Base-by-base conservation (phyloP, 2,113 vertebrate species). In the Riparia riparia region DNA sequence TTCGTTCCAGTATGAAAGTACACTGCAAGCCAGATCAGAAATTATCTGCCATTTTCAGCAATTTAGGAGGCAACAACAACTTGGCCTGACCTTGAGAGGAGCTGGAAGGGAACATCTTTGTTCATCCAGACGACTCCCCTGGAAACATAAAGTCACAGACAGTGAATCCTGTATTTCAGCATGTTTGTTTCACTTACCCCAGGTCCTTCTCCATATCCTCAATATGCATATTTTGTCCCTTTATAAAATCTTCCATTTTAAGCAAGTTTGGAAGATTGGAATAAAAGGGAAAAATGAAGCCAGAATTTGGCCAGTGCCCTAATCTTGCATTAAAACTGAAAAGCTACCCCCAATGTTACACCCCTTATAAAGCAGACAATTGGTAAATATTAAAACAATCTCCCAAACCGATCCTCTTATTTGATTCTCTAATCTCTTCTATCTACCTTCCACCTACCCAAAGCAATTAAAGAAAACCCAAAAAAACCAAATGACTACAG, bases 91-190 rank as follows among this genome's bases (percentile, higher is more conserved):
- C 98, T 98, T 99, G 63, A 98, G 97, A 87, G 99, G 98, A 78
- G 97, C 98, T 65, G 99, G 99, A 90, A 99, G 98, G 94, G 98
- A 98, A 97, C 99, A 99, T 29, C 99, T 97, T 86, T 99, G 99
- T 82, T 99, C 98, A 57, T 99, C 98, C 91, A 99, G 97, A 89
- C 98, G 98, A 96, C 98, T 99, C 71, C 98, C 98, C 99, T 99
- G 90, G 66, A 92, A 97, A 94, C 54, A 94, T 41, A 91, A 95
- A 96, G 79, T 56, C 78, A 94, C 5, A 90, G 53, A 82, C 26
- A 91, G 71, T 96, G 63, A 97, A 93, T 88, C 25, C 25, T 20
- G 12, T 41, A 37, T 39, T 91, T 89, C 22, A 69, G 21, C 3
- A 15, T 18, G 19, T n/a, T 57, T 72, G 13, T 60, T 93, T 92